Evolutionary conservation across 2,888 invertebrate genomes (phyloP).

Genomic region (Allolobophora icterica): DNA sequence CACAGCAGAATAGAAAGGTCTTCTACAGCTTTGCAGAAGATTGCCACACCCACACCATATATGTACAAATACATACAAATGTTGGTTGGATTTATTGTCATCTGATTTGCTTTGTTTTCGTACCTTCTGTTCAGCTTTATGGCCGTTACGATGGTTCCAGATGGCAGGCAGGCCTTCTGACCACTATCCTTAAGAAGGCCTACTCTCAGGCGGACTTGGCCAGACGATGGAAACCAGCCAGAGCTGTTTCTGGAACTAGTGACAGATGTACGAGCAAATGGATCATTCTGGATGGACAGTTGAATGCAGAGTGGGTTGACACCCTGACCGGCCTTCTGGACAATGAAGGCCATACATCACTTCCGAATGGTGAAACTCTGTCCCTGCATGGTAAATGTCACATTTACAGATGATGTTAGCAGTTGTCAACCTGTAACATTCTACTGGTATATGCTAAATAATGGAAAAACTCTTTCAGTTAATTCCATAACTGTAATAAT

Average conservation of each 20-base stretch:
- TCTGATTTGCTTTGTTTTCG: background rate
- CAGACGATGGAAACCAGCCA: constrained; percentile 46
- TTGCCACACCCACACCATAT: background rate
- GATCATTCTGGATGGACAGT: constrained; percentile 61
- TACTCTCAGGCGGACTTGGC: constrained; percentile 56
- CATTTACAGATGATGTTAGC: background rate
- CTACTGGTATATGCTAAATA: background rate
- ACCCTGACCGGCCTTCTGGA: constrained; percentile 58
- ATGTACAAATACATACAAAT: background rate
- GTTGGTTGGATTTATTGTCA: background rate
- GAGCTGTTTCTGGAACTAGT: background rate
- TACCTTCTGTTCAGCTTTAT: constrained; percentile 55
- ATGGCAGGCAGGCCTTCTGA: constrained; percentile 59
- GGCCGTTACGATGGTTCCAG: constrained; percentile 56
- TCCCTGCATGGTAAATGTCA: constrained; percentile 50
- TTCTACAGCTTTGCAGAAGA: background rate
- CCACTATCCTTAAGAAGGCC: constrained; percentile 55
- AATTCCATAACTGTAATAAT: background rate
- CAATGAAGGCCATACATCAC: constrained; percentile 52
- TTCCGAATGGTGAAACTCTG: constrained; percentile 58
- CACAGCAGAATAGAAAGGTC: background rate
- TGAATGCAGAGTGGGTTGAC: constrained; percentile 60
- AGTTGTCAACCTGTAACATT: background rate
- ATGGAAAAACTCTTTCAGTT: too few species aligned
- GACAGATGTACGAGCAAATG: constrained; percentile 46